phyloP scores from a whole-genome alignment of 2,888 invertebrate species.

The Clusia tigrina region DNA sequence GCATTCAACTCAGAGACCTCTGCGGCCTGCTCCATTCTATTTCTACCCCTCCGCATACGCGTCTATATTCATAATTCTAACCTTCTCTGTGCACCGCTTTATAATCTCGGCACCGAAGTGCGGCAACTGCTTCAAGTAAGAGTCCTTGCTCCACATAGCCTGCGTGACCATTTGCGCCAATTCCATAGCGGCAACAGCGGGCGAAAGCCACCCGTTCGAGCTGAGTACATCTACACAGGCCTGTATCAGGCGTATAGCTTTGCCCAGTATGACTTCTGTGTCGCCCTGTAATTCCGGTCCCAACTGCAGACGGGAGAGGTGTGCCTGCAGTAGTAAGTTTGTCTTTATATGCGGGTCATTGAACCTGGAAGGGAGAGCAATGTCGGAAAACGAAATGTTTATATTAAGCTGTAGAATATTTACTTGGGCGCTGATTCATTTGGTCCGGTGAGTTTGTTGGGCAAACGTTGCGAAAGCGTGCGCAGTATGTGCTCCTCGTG shows the following conservation, averaged over 20 bases:
- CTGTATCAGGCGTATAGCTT: conserved; percentile 85
- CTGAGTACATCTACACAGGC: conserved; percentile 96
- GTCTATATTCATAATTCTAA: conserved; percentile 33
- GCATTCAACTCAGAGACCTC: too few species aligned
- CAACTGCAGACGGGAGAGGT: conserved; percentile 91
- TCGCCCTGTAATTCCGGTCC: conserved; percentile 97
- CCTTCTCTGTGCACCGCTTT: conserved; percentile 87
- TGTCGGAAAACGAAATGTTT: background rate
- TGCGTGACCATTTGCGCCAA: conserved; percentile 99
- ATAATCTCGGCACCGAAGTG: conserved; percentile 91
- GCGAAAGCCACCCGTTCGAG: conserved; percentile 97
- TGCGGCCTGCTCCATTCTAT: too few species aligned
- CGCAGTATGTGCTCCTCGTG: conserved; percentile 89
- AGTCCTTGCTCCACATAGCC: conserved; percentile 99
- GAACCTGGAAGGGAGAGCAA: conserved; percentile 68
- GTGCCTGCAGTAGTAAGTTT: conserved; percentile 93
- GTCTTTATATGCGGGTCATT: conserved; percentile 98
- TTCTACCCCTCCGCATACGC: background rate
- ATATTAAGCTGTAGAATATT: conserved; percentile 40
- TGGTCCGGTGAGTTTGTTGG: conserved; percentile 71
- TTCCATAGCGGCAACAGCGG: conserved; percentile 99
- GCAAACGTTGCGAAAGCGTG: conserved; percentile 67
- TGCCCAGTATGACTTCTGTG: conserved; percentile 85
- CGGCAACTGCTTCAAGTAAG: conserved; percentile 95
- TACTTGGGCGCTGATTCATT: conserved; percentile 76